Evolutionary conservation across 2,888 invertebrate genomes (phyloP).

Genomic region (Hoplodrina ambigua): DNA sequence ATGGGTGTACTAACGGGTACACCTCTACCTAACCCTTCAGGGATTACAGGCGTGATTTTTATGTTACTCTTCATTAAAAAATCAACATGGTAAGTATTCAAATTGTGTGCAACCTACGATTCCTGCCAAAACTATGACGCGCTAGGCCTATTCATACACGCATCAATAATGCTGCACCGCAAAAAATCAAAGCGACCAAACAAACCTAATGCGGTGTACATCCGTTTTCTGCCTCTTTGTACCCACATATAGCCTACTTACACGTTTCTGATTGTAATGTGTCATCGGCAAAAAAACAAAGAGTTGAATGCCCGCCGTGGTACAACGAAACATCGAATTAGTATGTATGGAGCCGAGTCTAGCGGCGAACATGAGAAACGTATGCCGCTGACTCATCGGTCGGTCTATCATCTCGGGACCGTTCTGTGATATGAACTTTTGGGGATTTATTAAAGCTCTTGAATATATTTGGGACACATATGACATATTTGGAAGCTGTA

Average conservation of each 20-base stretch:
- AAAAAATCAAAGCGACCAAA: slow-evolving; percentile 37
- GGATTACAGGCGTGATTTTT: too few relatives aligned
- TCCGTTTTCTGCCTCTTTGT: slow-evolving; percentile 56
- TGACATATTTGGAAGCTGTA: background rate
- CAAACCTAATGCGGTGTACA: slow-evolving; percentile 45
- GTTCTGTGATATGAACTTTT: slow-evolving; percentile 34
- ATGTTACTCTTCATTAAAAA: background rate
- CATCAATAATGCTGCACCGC: slow-evolving; percentile 19
- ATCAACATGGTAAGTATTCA: background rate
- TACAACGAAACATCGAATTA: slow-evolving; percentile 71
- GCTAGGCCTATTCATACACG: slow-evolving; percentile 26
- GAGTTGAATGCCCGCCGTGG: slow-evolving; percentile 70
- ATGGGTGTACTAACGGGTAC: too few relatives aligned
- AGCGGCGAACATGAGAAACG: slow-evolving; percentile 71
- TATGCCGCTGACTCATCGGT: slow-evolving; percentile 73
- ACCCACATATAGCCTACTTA: slow-evolving; percentile 56
- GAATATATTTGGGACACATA: slow-evolving; percentile 30
- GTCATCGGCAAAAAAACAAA: slow-evolving; percentile 71
- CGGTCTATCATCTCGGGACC: slow-evolving; percentile 51
- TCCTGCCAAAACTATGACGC: slow-evolving; percentile 15
- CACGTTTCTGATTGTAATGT: slow-evolving; percentile 65
- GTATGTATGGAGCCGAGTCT: slow-evolving; percentile 71
- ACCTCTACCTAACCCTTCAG: too few relatives aligned
- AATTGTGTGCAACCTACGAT: background rate
- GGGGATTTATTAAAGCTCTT: slow-evolving; percentile 21